Percentiles rank a stretch among this genome's conserved stretches.
phyloP scores from a whole-genome alignment of 2,797 vertebrate genomes.

The Sphaeramia orbicularis region DNA sequence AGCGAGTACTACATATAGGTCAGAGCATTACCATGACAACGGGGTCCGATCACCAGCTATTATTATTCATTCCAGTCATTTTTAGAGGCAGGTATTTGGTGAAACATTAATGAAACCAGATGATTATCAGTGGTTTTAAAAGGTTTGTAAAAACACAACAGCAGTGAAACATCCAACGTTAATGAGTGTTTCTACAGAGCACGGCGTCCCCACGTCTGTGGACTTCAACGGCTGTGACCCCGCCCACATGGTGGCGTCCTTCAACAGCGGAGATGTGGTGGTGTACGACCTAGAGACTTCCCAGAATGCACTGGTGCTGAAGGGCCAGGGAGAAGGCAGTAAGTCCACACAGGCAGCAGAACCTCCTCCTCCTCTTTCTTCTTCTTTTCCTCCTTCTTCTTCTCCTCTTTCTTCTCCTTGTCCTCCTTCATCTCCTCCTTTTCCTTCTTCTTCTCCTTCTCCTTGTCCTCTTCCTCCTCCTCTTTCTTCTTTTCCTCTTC shows the following conservation, averaged over 20 bases:
- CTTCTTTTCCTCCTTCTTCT: not conserved
- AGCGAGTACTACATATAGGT: too few relatives aligned
- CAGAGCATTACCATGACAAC: not conserved
- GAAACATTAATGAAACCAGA: too few relatives aligned
- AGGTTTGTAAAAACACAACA: not conserved
- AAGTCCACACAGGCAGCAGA: constrained; percentile 56
- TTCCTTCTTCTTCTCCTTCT: too few relatives aligned
- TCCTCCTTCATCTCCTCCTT: too few relatives aligned
- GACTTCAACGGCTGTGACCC: constrained; percentile 98
- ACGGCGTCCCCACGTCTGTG: constrained; percentile 94
- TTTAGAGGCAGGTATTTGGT: too few relatives aligned
- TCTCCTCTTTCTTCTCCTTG: accelerated
- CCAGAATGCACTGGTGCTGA: constrained; percentile 91
- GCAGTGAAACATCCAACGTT: not conserved
- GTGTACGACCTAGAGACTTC: constrained; percentile 97
- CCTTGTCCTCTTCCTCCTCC: too few relatives aligned
- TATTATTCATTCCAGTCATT: too few relatives aligned
- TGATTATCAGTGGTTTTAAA: too few relatives aligned
- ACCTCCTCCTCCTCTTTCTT: too few relatives aligned
- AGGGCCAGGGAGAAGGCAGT: constrained; percentile 92
- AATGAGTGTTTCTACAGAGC: constrained; percentile 81
- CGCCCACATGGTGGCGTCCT: constrained; percentile 95
- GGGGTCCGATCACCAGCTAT: not conserved
- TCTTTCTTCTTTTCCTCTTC: too few relatives aligned
- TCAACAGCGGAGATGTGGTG: constrained; percentile 91